A percentile compares a stretch with the other conserved stretches of the same genome.
Evolutionary conservation across 1,140 invertebrate genomes (phyloP).

Genomic region (Cecropterus lyciades): DNA sequence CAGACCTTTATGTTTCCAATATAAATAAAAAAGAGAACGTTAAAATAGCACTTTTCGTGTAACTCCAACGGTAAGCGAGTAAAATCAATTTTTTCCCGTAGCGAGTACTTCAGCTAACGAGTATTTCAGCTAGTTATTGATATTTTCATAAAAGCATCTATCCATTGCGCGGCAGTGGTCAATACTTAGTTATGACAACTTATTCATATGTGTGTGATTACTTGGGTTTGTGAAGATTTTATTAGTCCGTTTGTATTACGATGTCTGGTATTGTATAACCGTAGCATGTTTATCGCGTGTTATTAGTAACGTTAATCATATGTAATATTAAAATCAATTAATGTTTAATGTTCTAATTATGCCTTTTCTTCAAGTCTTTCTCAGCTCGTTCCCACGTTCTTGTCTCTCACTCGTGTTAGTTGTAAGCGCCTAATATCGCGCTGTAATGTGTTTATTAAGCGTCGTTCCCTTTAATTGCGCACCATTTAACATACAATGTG

Average conservation of each 20-base stretch:
- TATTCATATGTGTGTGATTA: conserved; percentile 49
- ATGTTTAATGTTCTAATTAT: conserved; percentile 39
- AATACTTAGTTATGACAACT: conserved; percentile 46
- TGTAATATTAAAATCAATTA: conserved; percentile 28
- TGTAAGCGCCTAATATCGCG: conserved; percentile 74
- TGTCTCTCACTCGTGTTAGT: conserved; percentile 68
- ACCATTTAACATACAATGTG: conserved; percentile 78
- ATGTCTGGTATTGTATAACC: background rate
- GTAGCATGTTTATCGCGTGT: background rate
- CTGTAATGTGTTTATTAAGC: conserved; percentile 82
- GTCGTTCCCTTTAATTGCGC: conserved; percentile 75
- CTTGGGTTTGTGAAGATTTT: conserved; percentile 42
- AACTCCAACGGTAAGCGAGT: too few relatives aligned
- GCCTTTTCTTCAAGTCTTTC: conserved; percentile 47
- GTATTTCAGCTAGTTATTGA: too few relatives aligned
- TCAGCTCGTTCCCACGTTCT: conserved; percentile 72
- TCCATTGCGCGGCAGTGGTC: conserved; percentile 54
- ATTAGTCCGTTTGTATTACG: background rate
- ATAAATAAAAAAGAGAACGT: too few relatives aligned
- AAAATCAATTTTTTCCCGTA: too few relatives aligned
- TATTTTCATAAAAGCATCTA: conserved; percentile 66
- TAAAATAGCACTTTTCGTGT: too few relatives aligned
- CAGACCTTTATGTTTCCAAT: too few relatives aligned
- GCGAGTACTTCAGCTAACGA: too few relatives aligned
- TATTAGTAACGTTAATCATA: background rate